Percentiles rank a stretch among this genome's conserved stretches.
These are phyloP conservation scores for Drosophila bifasciata DNA, from an alignment of 1,140 invertebrate genomes.

Conservation along the genomic window DNA sequence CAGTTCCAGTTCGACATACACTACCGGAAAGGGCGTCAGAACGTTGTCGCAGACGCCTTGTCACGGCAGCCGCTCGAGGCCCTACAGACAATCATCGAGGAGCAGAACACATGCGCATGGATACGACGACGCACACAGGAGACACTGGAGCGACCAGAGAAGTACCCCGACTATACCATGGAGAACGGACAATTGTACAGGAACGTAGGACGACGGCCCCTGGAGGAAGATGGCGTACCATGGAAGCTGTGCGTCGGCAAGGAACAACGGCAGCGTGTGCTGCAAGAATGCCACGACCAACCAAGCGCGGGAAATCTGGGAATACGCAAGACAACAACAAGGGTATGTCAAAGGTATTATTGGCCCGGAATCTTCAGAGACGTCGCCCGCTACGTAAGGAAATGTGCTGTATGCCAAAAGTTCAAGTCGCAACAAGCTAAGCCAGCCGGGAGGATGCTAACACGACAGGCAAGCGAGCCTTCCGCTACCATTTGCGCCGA, in stretches of 20 bases:
- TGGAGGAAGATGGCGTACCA: not conserved
- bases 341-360: not conserved
- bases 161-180: conserved; percentile 1
- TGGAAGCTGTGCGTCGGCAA: not conserved
- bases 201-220: not conserved
- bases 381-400: not conserved
- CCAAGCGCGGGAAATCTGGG: not conserved
- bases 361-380: conserved; percentile 2
- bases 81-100: not conserved
- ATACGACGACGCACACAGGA: not conserved
- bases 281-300: conserved; percentile 4
- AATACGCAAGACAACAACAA: not conserved
- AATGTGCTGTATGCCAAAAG: not conserved
- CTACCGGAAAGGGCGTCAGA: not conserved
- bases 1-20: conserved; percentile 1
- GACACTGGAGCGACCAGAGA: not conserved
- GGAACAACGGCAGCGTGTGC: not conserved
- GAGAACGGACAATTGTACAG: conserved; percentile 7
- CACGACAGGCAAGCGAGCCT: not conserved
- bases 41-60: not conserved
- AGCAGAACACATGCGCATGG: not conserved
- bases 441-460: not conserved
- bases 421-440: not conserved
- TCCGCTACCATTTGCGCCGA: not conserved
- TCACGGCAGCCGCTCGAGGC: no score